Evolutionary conservation across 2,888 invertebrate species (phyloP).

Genomic region (Neuroscelio doddi): DNA sequence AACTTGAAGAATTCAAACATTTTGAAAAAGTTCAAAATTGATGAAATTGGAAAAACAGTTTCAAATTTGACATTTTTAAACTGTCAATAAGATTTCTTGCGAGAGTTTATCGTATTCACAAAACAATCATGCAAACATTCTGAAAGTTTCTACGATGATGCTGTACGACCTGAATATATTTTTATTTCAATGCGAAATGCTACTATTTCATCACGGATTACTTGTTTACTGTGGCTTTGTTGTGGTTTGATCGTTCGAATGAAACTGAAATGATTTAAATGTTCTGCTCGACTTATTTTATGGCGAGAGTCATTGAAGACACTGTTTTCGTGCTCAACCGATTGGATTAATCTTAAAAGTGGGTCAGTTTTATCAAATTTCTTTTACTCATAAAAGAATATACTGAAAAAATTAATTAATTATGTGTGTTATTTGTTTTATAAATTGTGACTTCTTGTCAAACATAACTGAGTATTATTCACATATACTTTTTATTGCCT

Average conservation of each 20-base stretch:
- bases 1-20: too few relatives aligned
- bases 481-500: too few relatives aligned
- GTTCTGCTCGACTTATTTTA: slow-evolving; percentile 46
- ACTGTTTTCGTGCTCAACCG: slow-evolving; percentile 37
- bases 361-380: slow-evolving; percentile 21
- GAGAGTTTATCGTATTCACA: neutral
- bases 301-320: slow-evolving; percentile 35
- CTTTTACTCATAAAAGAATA: neutral
- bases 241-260: slow-evolving; percentile 49
- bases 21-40: neutral
- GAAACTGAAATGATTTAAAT: slow-evolving; percentile 61
- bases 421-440: neutral
- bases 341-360: slow-evolving; percentile 22
- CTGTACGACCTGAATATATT: slow-evolving; percentile 33
- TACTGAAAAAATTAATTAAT: too few relatives aligned
- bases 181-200: slow-evolving; percentile 39
- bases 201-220: slow-evolving; percentile 44
- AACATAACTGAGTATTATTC: too few relatives aligned
- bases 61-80: too few relatives aligned
- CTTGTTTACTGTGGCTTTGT: slow-evolving; percentile 37
- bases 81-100: slow-evolving; percentile 5
- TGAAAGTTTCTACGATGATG: slow-evolving; percentile 17
- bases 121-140: slow-evolving; percentile 2
- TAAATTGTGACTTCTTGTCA: too few relatives aligned
- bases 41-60: too few relatives aligned